Evolutionary conservation across 2,113 vertebrate species (phyloP).

Genomic region (Rattus rattus): DNA sequence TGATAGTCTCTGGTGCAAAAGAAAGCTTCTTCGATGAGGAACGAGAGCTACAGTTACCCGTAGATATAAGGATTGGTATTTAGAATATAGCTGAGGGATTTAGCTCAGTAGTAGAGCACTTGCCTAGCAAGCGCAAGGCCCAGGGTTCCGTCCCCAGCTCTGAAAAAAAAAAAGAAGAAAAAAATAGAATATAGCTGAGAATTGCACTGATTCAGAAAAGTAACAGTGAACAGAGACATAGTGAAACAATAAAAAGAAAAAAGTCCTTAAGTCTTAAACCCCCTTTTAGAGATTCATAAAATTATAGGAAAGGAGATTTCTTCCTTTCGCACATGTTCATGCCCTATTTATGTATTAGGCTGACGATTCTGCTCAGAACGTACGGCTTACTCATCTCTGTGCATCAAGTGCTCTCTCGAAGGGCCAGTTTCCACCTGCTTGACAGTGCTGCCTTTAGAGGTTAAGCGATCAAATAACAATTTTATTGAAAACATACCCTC

Average conservation of each 20-base stretch:
- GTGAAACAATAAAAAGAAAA: not conserved
- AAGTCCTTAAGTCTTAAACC: not conserved
- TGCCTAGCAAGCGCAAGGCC: too few relatives aligned
- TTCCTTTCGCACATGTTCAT: not conserved
- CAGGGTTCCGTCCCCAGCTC: too few relatives aligned
- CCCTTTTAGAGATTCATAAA: not conserved
- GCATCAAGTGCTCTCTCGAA: not conserved
- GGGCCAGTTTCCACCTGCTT: conserved; percentile 29
- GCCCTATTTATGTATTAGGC: not conserved
- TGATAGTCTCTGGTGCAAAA: not conserved
- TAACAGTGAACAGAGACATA: not conserved
- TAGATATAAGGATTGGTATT: not conserved
- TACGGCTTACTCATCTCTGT: not conserved
- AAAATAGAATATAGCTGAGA: not conserved
- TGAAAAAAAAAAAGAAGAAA: too few relatives aligned
- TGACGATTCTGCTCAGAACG: not conserved
- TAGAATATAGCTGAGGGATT: not conserved
- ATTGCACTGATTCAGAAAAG: not conserved
- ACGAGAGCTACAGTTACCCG: not conserved
- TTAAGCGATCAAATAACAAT: conserved; percentile 62
- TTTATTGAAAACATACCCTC: conserved; percentile 49
- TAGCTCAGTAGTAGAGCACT: too few relatives aligned
- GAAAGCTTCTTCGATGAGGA: not conserved
- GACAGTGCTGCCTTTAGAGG: conserved; percentile 35
- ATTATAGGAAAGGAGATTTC: not conserved